Evolutionary conservation across 2,113 vertebrate species (phyloP), one percentile per base, ranked within the genome.

Genomic region (Chinchilla lanigera): DNA sequence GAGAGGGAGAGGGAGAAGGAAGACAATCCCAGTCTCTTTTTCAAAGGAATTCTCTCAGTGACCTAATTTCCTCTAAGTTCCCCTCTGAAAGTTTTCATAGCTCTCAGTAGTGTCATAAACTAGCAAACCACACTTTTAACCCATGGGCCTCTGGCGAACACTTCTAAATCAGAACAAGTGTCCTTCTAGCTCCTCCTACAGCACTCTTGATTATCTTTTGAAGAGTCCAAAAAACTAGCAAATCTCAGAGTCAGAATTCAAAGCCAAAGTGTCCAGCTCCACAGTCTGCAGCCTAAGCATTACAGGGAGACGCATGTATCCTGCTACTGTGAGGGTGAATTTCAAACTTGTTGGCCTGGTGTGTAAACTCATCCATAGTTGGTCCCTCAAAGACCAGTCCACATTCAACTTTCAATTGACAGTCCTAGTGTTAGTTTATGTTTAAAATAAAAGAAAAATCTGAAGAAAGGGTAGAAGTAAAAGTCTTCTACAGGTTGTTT

Each of bases 401-500:
- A 65, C 17, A 41, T 1, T 92, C 24, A 54, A 19, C 6, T 77
- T 73, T 77, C 35, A 63, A 38, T 7, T 67, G 20, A 10, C 19
- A 92, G 60, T 80, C 50, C 77, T 67, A 98, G 20, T 1, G 7
- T 0, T 69, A 17, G 17, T 69, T 65, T 80, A 92, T 35, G 8
- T 50, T 41, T 56, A 67, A 14, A 41, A 61, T 61, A 60, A 96
- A 56, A 3, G 84, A 24, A 0, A 28, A 77, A 86, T 60, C 44
- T 87, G 63, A 75, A 56, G n/a, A 8, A 50, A 67, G 17, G 17
- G 50, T 81, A 47, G 6, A 58, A 71, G 6, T 54, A 78, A 93
- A 94, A 91, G 35, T 7, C 60, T 67, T 94, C 85, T 88, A n/a
- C 73, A 33, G 14, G 33, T 78, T 44, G 63, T 71, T 95, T 44